Evolutionary conservation across 2,888 invertebrate genomes (phyloP).

Genomic region (Acrobasis suavella): DNA sequence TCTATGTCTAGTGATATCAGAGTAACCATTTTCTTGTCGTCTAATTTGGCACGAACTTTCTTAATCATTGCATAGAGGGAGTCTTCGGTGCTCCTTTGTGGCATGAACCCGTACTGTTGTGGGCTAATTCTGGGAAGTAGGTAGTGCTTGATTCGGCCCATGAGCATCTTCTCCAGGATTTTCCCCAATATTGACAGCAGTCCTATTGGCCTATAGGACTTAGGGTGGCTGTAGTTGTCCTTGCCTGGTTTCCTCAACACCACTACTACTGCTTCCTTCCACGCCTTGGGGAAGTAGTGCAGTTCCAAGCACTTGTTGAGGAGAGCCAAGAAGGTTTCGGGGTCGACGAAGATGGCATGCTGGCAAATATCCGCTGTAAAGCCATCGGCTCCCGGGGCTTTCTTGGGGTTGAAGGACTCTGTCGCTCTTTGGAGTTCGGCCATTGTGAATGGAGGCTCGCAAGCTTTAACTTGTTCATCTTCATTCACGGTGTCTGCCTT

Average conservation of each 20-base stretch:
- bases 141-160: neutral
- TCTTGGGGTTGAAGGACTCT: neutral
- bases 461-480: too few relatives aligned
- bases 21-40: too few relatives aligned
- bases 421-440: neutral
- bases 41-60: slow-evolving; percentile 18
- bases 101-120: slow-evolving; percentile 5
- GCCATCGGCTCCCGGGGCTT: slow-evolving; percentile 7
- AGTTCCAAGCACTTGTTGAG: neutral
- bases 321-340: neutral
- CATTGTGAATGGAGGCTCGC: neutral
- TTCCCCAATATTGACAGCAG: neutral
- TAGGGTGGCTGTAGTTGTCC: neutral
- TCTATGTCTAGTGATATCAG: too few relatives aligned
- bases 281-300: neutral
- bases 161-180: neutral
- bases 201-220: neutral
- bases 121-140: neutral
- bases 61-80: slow-evolving; percentile 24
- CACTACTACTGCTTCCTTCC: neutral
- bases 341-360: neutral
- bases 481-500: neutral
- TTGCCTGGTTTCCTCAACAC: slow-evolving; percentile 3
- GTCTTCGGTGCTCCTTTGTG: slow-evolving; percentile 12
- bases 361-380: neutral